Percentiles rank a stretch among this genome's conserved stretches.
These are phyloP conservation scores for Hipposideros armiger DNA, from an alignment of 2,113 vertebrate genomes.

Conservation along the genomic window DNA sequence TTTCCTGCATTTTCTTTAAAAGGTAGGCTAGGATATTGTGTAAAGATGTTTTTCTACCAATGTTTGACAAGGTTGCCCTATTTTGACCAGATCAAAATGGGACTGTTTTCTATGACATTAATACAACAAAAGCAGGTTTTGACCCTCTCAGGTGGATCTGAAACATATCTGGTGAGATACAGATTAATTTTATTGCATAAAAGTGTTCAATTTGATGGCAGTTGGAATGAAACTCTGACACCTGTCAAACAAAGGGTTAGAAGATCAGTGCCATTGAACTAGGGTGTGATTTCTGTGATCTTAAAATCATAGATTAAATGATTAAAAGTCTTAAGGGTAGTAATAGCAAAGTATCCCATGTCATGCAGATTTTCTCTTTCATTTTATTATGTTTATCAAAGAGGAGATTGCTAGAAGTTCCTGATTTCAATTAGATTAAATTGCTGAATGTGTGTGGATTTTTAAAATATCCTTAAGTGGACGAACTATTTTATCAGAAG, in stretches of 20 bases:
- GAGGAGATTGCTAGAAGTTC: not conserved
- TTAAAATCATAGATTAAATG: not conserved
- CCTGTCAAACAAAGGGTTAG: not conserved
- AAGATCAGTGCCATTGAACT: not conserved
- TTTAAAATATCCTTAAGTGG: not conserved
- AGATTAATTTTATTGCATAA: not conserved
- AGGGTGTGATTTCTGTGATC: not conserved
- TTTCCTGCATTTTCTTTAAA: not conserved
- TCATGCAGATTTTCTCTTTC: not conserved
- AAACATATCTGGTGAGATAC: not conserved
- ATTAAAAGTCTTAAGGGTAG: not conserved
- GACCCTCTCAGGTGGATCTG: not conserved
- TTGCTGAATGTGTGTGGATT: not conserved
- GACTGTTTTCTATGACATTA: not conserved
- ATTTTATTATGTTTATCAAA: constrained; percentile 1
- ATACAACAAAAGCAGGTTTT: not conserved
- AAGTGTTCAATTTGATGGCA: not conserved
- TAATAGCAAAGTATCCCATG: not conserved
- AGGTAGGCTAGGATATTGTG: not conserved
- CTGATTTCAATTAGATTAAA: not conserved
- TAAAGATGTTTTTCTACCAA: not conserved
- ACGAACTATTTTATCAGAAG: not conserved
- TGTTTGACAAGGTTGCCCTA: not conserved
- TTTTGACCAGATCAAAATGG: not conserved
- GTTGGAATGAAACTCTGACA: not conserved